These are phyloP conservation scores for Maconellicoccus hirsutus DNA, from an alignment of 1,140 invertebrate species.

Conservation along the genomic window DNA sequence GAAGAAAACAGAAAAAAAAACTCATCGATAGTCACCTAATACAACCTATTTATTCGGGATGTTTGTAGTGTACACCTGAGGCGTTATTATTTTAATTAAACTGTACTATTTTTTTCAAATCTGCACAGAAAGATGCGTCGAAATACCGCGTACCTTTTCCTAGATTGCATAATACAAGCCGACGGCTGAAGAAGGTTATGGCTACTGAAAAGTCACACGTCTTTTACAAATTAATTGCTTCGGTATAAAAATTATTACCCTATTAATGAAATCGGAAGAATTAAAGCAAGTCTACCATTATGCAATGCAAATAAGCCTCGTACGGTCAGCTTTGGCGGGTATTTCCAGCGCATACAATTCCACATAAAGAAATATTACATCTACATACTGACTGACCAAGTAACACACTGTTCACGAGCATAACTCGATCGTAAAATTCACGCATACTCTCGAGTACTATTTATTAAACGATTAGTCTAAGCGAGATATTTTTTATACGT, in stretches of 20 bases:
- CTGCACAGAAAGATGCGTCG: too few species aligned
- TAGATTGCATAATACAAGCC: neutral
- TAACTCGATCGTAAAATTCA: too few species aligned
- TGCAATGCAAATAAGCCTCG: neutral
- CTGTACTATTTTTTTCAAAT: neutral
- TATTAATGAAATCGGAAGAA: constrained; percentile 5
- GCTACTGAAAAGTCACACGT: neutral
- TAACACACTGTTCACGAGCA: too few species aligned
- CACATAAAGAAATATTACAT: neutral
- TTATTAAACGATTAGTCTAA: too few species aligned
- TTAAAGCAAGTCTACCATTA: neutral
- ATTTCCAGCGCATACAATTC: neutral
- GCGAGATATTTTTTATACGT: too few species aligned
- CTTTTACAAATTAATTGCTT: neutral
- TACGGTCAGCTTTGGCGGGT: neutral
- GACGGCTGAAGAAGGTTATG: neutral
- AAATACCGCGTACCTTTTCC: neutral
- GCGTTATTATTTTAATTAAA: neutral
- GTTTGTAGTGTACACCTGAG: too few species aligned
- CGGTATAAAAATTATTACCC: constrained; percentile 1
- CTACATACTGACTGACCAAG: too few species aligned
- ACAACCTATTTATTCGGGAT: too few species aligned
- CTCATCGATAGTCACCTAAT: too few species aligned
- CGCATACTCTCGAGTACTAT: too few species aligned
- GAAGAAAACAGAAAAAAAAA: too few species aligned